These are phyloP conservation scores for Anabas testudineus DNA, from an alignment of 2,797 vertebrate genomes.

Conservation along the genomic window DNA sequence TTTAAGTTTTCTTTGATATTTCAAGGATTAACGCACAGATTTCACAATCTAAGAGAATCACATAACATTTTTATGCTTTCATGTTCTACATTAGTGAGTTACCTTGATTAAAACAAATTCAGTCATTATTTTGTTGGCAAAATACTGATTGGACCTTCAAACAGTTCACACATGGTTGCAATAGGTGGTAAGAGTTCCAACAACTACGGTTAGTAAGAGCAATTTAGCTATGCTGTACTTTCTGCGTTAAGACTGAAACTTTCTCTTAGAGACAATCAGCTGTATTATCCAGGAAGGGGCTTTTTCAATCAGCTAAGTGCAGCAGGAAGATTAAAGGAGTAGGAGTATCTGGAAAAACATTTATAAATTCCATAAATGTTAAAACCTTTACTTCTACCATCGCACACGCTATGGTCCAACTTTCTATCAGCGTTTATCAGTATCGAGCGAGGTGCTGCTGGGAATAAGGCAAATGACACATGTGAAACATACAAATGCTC, in stretches of 20 bases:
- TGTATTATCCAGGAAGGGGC: background rate
- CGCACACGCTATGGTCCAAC: too few species aligned
- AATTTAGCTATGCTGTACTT: background rate
- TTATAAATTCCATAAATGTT: background rate
- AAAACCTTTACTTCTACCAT: background rate
- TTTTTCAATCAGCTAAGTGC: background rate
- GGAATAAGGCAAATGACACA: background rate
- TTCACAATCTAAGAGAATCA: slow-evolving; percentile 3
- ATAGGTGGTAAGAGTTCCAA: background rate
- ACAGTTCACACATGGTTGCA: background rate
- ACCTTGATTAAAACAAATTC: background rate
- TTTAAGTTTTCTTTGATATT: slow-evolving; percentile 7
- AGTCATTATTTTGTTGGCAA: background rate
- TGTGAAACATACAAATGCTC: slow-evolving; percentile 7
- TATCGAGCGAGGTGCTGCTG: background rate
- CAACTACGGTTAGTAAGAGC: background rate
- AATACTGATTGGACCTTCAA: background rate
- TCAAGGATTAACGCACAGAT: too few species aligned
- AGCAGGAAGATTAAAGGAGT: background rate
- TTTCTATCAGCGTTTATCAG: background rate
- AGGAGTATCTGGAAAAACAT: background rate
- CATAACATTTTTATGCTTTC: background rate
- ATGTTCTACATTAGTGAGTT: background rate
- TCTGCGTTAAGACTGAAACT: background rate
- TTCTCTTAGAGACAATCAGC: background rate